A percentile compares a stretch with the other conserved stretches of the same genome.
These are phyloP conservation scores for Drosophila lowei DNA, from an alignment of 1,140 invertebrate genomes.

Conservation along the genomic window DNA sequence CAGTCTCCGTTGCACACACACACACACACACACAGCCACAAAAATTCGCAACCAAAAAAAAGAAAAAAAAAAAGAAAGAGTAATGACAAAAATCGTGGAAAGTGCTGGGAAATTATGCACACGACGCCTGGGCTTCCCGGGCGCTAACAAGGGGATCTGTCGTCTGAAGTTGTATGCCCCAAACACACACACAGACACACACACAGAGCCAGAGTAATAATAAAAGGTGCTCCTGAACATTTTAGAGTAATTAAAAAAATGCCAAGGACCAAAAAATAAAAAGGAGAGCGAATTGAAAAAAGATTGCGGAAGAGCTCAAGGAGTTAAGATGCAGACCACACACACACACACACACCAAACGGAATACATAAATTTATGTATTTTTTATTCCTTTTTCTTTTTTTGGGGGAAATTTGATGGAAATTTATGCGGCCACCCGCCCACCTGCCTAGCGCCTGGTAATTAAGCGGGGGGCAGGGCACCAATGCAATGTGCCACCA, in stretches of 20 bases:
- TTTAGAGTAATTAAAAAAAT: conserved; percentile 82
- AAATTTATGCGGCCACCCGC: conserved; percentile 65
- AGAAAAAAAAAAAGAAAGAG: conserved; percentile 59
- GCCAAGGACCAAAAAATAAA: conserved; percentile 41
- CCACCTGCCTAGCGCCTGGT: conserved; percentile 41
- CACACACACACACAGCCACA: conserved; percentile 14
- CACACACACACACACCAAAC: conserved; percentile 6
- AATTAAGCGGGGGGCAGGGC: conserved; percentile 68
- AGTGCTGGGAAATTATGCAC: conserved; percentile 80
- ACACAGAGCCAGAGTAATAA: conserved; percentile 49
- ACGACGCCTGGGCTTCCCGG: conserved; percentile 45
- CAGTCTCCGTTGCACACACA: conserved; percentile 28
- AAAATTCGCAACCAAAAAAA: conserved; percentile 44
- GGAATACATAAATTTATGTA: conserved; percentile 62
- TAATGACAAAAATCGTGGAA: conserved; percentile 80
- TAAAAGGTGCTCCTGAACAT: conserved; percentile 75
- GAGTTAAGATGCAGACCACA: conserved; percentile 63
- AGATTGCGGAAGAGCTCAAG: conserved; percentile 41
- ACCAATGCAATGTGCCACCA: conserved; percentile 57
- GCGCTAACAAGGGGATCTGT: conserved; percentile 46
- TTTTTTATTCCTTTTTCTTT: conserved; percentile 26
- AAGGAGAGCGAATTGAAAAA: conserved; percentile 32
- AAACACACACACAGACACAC: conserved; percentile 25
- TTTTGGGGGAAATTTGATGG: conserved; percentile 63
- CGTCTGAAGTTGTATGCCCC: conserved; percentile 56